A percentile compares a stretch with the other conserved stretches of the same genome.
phyloP scores from a whole-genome alignment of 2,888 invertebrate species.

The Himalopsyche anomala region DNA sequence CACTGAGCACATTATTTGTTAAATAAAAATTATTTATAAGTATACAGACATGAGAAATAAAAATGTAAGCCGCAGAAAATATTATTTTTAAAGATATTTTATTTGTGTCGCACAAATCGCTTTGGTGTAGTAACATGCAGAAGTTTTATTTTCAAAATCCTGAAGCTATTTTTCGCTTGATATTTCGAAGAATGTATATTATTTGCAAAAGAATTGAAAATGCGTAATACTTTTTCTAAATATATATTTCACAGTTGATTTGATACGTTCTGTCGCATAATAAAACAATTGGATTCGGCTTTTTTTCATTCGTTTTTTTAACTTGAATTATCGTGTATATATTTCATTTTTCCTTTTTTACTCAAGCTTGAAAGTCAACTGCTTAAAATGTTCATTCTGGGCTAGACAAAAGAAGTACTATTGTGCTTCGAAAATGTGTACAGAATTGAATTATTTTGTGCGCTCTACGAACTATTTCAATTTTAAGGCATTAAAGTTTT shows the following conservation, averaged over 20 bases:
- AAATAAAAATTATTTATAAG: no score
- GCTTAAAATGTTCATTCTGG: neutral
- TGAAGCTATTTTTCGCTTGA: neutral
- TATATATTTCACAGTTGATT: conserved; percentile 26
- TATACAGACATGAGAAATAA: neutral
- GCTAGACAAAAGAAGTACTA: no score
- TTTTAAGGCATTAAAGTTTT: no score
- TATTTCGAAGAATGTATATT: neutral
- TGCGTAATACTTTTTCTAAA: neutral
- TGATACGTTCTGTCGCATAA: conserved; percentile 20
- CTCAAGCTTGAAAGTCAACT: neutral
- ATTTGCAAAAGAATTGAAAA: neutral
- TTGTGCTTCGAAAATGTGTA: no score
- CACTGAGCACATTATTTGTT: no score
- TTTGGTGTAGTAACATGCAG: neutral
- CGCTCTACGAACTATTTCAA: no score
- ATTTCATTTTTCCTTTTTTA: neutral
- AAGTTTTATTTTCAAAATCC: neutral
- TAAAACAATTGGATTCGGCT: conserved; percentile 26
- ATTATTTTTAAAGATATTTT: neutral
- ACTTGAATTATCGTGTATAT: conserved; percentile 7
- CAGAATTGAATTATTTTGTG: no score
- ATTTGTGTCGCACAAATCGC: neutral
- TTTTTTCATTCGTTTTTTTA: neutral
- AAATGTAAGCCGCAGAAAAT: neutral